phyloP scores from a whole-genome alignment of 2,797 vertebrate genomes.

The Bufotes viridis region DNA sequence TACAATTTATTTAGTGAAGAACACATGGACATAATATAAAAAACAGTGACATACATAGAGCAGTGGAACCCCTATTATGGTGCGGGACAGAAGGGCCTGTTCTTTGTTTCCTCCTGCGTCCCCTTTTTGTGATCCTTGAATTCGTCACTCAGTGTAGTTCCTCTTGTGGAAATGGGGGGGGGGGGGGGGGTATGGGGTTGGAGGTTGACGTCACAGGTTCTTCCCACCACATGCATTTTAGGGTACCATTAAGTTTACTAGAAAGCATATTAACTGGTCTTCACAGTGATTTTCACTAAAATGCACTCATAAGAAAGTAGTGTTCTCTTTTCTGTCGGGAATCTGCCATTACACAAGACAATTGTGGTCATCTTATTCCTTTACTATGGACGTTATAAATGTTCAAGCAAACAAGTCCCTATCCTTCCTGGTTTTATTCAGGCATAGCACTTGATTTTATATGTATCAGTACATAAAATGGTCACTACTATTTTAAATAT shows the following conservation, averaged over 20 bases:
- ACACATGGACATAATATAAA: neutral
- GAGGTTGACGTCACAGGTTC: too few species aligned
- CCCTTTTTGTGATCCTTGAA: neutral
- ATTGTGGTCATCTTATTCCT: neutral
- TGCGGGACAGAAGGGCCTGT: neutral
- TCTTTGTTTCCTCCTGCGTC: neutral
- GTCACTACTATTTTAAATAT: too few species aligned
- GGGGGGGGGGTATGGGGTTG: too few species aligned
- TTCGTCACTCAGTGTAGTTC: neutral
- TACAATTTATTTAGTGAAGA: neutral
- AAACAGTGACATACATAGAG: neutral
- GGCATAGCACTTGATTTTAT: too few species aligned
- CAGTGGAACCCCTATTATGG: neutral
- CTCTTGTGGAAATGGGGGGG: too few species aligned
- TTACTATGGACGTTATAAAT: neutral
- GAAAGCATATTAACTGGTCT: neutral
- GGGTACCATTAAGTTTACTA: neutral
- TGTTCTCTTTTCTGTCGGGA: neutral
- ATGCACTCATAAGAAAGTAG: neutral
- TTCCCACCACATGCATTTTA: too few species aligned
- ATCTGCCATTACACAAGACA: neutral
- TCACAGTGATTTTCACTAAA: neutral
- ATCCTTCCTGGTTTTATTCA: too few species aligned
- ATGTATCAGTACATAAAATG: too few species aligned
- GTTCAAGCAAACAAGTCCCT: too few species aligned